phyloP scores from a whole-genome alignment of 2,888 invertebrate species.

The Melieria omissa region DNA sequence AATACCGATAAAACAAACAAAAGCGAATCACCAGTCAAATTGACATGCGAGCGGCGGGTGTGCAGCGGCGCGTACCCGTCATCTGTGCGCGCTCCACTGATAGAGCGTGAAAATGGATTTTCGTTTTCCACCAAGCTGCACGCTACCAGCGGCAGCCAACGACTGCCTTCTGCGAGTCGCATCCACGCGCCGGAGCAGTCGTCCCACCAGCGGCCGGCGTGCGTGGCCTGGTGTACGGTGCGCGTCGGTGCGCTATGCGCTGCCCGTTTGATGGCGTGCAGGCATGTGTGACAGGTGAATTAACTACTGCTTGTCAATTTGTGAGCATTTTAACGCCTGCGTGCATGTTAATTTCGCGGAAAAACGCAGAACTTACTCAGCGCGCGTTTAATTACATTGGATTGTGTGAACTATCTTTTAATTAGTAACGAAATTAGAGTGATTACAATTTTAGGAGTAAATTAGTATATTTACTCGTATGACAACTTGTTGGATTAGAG shows the following conservation, averaged over 20 bases:
- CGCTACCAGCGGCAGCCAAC: background rate
- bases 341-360: conserved; percentile 35
- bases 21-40: background rate
- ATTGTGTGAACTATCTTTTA: too few species aligned
- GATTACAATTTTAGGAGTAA: too few species aligned
- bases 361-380: conserved; percentile 11
- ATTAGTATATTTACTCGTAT: too few species aligned
- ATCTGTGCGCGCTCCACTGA: conserved; percentile 51
- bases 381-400: too few species aligned
- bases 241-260: conserved; percentile 39
- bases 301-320: conserved; percentile 35
- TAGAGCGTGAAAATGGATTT: conserved; percentile 53
- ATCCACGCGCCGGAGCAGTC: background rate
- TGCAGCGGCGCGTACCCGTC: conserved; percentile 32
- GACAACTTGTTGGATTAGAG: too few species aligned
- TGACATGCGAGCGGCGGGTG: background rate
- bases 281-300: conserved; percentile 35
- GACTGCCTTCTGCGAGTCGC: conserved; percentile 13
- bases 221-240: conserved; percentile 9
- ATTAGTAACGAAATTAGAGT: too few species aligned
- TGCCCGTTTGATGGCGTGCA: conserved; percentile 51
- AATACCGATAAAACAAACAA: conserved; percentile 7
- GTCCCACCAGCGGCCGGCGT: background rate
- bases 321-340: conserved; percentile 33
- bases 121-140: background rate